Evolutionary conservation across 2,888 invertebrate genomes (phyloP).

Genomic region (Emmelina monodactyla): DNA sequence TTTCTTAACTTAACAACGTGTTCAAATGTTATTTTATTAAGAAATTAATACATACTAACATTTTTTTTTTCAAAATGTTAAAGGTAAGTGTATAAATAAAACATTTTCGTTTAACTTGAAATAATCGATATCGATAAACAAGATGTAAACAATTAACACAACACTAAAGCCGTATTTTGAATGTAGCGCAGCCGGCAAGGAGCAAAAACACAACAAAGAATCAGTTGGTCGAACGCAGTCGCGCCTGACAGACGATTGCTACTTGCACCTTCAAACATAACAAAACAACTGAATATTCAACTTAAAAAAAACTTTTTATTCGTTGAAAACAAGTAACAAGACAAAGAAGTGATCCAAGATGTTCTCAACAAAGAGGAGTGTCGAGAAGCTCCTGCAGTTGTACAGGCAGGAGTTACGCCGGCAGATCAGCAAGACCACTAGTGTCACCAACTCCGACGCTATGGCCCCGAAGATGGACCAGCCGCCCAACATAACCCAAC

Average conservation of each 20-base stretch:
- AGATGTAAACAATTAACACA: slow-evolving; percentile 50
- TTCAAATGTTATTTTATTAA: no score
- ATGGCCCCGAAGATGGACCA: slow-evolving; percentile 60
- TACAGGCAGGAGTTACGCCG: slow-evolving; percentile 55
- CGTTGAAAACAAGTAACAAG: neutral
- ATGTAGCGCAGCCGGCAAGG: slow-evolving; percentile 41
- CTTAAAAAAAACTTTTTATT: slow-evolving; percentile 4
- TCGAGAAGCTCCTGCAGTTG: slow-evolving; percentile 42
- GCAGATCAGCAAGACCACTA: slow-evolving; percentile 68
- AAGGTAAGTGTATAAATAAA: no score
- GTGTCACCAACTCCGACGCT: slow-evolving; percentile 67
- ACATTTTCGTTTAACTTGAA: no score
- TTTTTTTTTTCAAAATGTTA: no score
- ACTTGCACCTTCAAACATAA: no score
- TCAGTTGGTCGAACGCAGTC: slow-evolving; percentile 46
- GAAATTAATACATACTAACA: no score
- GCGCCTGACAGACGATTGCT: slow-evolving; percentile 29
- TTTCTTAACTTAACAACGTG: no score
- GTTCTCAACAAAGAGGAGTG: slow-evolving; percentile 48
- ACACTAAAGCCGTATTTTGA: slow-evolving; percentile 33
- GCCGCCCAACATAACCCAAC: slow-evolving; percentile 29
- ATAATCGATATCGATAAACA: slow-evolving; percentile 39
- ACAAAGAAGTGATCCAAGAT: slow-evolving; percentile 25
- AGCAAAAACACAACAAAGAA: slow-evolving; percentile 59
- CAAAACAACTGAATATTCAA: neutral